Evolutionary conservation across 2,113 vertebrate species (phyloP).

Genomic region (Empidonax traillii): DNA sequence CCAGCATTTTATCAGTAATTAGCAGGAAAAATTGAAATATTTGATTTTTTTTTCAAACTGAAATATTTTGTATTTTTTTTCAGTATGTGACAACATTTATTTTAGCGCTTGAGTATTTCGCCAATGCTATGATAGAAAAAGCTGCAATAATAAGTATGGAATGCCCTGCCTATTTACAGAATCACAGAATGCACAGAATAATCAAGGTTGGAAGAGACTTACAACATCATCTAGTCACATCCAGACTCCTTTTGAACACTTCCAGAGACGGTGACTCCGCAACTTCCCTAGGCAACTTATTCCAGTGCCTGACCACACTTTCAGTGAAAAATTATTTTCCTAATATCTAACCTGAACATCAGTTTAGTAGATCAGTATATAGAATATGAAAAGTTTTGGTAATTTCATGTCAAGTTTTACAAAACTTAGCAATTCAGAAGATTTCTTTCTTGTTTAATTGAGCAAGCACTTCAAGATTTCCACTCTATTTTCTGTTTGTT

Average conservation of each 20-base stretch:
- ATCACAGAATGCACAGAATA: neutral
- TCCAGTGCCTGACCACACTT: neutral
- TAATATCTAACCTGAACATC: neutral
- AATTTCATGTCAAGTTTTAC: neutral
- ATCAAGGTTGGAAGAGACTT: neutral
- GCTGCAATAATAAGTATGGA: neutral
- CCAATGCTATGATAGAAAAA: neutral
- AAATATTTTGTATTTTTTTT: neutral
- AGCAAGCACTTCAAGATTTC: neutral
- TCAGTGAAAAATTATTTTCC: neutral
- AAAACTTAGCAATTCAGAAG: neutral
- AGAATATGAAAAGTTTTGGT: neutral
- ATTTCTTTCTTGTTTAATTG: neutral
- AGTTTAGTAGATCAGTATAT: neutral
- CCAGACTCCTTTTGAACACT: neutral
- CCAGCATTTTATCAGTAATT: neutral
- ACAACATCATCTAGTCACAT: neutral
- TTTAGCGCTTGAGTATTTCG: neutral
- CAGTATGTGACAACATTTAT: neutral
- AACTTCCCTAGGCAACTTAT: neutral
- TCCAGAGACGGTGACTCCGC: neutral
- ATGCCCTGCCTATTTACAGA: neutral
- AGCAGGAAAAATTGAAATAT: neutral
- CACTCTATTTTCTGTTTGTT: neutral
- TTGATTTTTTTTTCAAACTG: neutral